Evolutionary conservation across 1,140 invertebrate genomes (phyloP), one percentile per base, ranked within the genome.

Genomic region (Brachystomella parvula): DNA sequence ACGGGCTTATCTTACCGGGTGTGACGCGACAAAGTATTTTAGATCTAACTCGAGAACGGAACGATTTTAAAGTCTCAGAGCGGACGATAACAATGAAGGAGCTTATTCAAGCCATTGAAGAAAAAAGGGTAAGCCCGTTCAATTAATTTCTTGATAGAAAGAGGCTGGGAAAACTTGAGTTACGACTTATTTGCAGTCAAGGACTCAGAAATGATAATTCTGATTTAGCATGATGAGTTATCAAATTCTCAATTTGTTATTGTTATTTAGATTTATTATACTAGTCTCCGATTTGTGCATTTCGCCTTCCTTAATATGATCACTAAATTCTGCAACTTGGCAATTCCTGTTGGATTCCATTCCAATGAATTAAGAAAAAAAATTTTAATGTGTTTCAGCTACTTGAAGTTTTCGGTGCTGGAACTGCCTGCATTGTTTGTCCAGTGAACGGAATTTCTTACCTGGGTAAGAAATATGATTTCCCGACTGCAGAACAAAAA

Each of bases 371-470:
- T n/a, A n/a, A n/a, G n/a, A 31, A 47, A n/a, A 62, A n/a, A n/a
- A n/a, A n/a, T 66, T 64, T 33, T 47, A 65, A 66, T 63, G 58
- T 73, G 64, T 71, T 81, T 19, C 78, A 96, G 92, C 77, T 98
- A 57, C 75, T 95, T 68, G 94, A 98, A 80, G 82, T 96, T 74
- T 98, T 98, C 81, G 94, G 94, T 49, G 84, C 91, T 57, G 95
- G 95, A 61, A 98, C 95, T 24, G 95, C 95, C 0, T 93, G 90
- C 73, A 82, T 94, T 56, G 87, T 98, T 0, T 94, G 89, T 76
- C 95, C 95, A 1, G 85, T 98, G 44, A 86, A 86, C 31, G 81
- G 83, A 32, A 91, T 98, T 61, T 81, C 85, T 39, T 94, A 87
- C 76, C 61, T 86, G 66, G 86, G 82, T 2, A 72, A 83, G 67